These are phyloP conservation scores for Onchidella celtica DNA, from an alignment of 2,888 invertebrate genomes.

Conservation along the genomic window DNA sequence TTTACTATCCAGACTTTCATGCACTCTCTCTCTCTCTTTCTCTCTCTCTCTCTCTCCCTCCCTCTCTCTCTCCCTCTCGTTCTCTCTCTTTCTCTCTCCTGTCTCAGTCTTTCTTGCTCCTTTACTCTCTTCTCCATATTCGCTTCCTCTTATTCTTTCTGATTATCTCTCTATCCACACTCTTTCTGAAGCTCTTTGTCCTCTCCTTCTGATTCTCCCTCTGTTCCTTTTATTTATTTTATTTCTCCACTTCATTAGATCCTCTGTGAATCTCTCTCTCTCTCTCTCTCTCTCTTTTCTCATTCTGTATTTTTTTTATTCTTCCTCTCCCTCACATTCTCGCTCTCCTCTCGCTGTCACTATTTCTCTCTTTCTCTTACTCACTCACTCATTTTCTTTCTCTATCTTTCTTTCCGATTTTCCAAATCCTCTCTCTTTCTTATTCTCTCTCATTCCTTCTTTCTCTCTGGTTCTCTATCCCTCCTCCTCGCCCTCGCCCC, in stretches of 20 bases:
- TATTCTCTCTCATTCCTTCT: not conserved
- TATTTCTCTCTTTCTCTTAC: too few species aligned
- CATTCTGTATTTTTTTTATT: too few species aligned
- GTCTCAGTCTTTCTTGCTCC: too few species aligned
- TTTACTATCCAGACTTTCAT: too few species aligned
- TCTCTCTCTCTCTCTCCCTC: slow-evolving; percentile 2
- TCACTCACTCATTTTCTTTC: not conserved
- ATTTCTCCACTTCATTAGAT: not conserved
- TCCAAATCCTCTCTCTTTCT: not conserved
- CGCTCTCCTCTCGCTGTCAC: too few species aligned
- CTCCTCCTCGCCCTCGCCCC: not conserved
- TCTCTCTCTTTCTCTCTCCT: too few species aligned
- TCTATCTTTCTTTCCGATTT: not conserved
- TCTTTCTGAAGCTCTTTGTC: not conserved
- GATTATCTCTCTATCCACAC: not conserved
- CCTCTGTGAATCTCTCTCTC: not conserved
- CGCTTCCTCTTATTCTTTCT: not conserved
- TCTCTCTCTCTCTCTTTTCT: too few species aligned
- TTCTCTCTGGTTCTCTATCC: not conserved
- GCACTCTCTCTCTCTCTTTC: too few species aligned
- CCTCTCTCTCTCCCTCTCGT: too few species aligned
- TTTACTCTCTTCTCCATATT: not conserved
- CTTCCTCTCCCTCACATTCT: too few species aligned
- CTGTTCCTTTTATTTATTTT: not conserved
- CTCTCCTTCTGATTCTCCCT: not conserved